These are phyloP conservation scores for Chiloscyllium plagiosum DNA, from an alignment of 2,113 vertebrate genomes.

Conservation along the genomic window DNA sequence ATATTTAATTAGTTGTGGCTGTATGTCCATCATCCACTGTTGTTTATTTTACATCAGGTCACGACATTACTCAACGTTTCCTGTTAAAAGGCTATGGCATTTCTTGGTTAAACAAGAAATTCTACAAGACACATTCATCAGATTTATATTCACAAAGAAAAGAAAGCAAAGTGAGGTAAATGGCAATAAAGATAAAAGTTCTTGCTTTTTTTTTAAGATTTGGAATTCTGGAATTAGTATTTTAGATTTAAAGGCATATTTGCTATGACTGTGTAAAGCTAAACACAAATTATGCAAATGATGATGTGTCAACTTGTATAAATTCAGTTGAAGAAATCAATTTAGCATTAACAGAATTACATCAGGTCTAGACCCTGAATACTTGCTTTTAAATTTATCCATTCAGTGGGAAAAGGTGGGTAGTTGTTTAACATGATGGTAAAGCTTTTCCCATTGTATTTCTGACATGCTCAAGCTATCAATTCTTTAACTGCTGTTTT, in stretches of 20 bases:
- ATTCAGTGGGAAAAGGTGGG: not conserved
- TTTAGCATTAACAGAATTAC: not conserved
- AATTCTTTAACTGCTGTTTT: not conserved
- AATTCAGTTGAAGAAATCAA: not conserved
- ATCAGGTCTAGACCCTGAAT: not conserved
- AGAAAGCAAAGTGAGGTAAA: slow-evolving; percentile 96
- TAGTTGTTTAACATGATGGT: not conserved
- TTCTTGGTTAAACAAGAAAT: slow-evolving; percentile 94
- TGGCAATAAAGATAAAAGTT: not conserved
- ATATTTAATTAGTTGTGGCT: not conserved
- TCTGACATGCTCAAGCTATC: too few species aligned
- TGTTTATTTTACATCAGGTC: slow-evolving; percentile 58
- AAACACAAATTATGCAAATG: not conserved
- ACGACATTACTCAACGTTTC: slow-evolving; percentile 81
- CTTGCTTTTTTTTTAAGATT: not conserved
- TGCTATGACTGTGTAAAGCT: not conserved
- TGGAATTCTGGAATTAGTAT: not conserved
- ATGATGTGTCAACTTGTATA: slow-evolving; percentile 22
- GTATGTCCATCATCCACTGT: not conserved
- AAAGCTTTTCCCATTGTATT: not conserved
- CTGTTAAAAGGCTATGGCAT: slow-evolving; percentile 89
- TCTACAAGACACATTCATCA: slow-evolving; percentile 88
- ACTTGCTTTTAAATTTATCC: not conserved
- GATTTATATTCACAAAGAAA: slow-evolving; percentile 96
- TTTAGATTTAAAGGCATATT: not conserved